A percentile compares a stretch with the other conserved stretches of the same genome.
phyloP scores from a whole-genome alignment of 2,797 vertebrate species.

The Molothrus ater region DNA sequence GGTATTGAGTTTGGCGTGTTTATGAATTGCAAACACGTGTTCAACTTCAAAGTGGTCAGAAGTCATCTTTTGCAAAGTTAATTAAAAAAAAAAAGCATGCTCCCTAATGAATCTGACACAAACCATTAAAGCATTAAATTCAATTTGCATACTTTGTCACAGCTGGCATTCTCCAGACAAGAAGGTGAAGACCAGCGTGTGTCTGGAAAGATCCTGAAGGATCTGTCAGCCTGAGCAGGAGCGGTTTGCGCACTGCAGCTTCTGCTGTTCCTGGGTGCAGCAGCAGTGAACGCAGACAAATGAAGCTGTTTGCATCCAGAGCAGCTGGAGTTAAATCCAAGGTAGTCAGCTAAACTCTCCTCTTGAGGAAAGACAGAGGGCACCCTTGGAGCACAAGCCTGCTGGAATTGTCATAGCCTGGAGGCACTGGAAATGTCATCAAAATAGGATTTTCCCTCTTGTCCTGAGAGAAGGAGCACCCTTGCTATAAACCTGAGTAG shows the following conservation, averaged over 20 bases:
- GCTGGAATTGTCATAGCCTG: background rate
- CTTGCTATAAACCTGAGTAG: background rate
- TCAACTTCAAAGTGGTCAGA: constrained; percentile 37
- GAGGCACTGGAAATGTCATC: background rate
- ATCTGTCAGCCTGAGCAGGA: background rate
- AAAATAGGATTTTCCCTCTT: background rate
- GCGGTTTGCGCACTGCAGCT: background rate
- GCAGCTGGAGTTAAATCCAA: background rate
- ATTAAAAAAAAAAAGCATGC: background rate
- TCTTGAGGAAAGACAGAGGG: background rate
- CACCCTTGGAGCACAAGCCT: background rate
- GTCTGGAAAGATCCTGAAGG: background rate
- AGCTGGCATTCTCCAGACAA: constrained; percentile 8
- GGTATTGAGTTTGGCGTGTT: background rate
- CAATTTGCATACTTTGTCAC: constrained; percentile 44
- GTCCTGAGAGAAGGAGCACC: background rate
- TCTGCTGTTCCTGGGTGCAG: background rate
- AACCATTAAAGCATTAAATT: constrained; percentile 65
- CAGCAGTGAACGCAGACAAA: background rate
- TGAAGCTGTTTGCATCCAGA: background rate
- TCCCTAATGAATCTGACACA: constrained; percentile 19
- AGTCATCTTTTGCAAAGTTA: constrained; percentile 39
- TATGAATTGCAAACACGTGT: background rate
- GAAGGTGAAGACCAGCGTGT: background rate
- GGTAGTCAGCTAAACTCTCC: background rate